Base-by-base conservation (phyloP, 2,888 invertebrate species). In the Carabus problematicus region DNA sequence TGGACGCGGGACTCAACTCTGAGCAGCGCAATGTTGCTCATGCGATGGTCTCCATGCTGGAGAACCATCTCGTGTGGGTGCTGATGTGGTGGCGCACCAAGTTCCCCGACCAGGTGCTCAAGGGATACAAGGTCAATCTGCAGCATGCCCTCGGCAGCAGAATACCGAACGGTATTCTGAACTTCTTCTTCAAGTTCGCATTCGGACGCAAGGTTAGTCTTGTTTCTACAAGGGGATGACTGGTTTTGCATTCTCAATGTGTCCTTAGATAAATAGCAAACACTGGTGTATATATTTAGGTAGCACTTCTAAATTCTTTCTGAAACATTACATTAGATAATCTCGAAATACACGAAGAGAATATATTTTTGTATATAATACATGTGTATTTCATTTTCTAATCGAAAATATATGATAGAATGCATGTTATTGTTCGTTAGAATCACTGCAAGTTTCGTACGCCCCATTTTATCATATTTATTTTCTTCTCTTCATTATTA, bases 11-110 rank as follows among this genome's bases (percentile, higher is more conserved):
- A 49, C 85, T 97, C 74, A 91, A 91, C 71, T 84, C 90, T 74
- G 94, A 94, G 79, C 95, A 97, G 82, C 91, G 91, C 74, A 93
- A 92, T 79, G 88, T 94, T 71, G 89, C 95, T 18, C 93, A 97
- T 83, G 96, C 96, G 68, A 94, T 94, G 86, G 92, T 93, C 79
- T 93, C 94, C 72, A 95, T 97, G 95, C 89, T 96, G 76, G 96
- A 97, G 83, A 95, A 97, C 80, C 95, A 97, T 81, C 88, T 97
- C 49, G 89, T 91, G 69, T 96, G 95, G 96, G 93, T 95, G 76
- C 88, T 94, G 71, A 87, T 91, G 81, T 94, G 93, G 88, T 96
- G 95, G 95, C 91, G 95, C 77, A 91, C 93, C 78, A 95, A 95
- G 86, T 92, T 92, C 80, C 92, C 95, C n/a, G 94, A 94, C 76